phyloP scores from a whole-genome alignment of 2,888 invertebrate genomes.

The Prostheceraeus crozeri region DNA sequence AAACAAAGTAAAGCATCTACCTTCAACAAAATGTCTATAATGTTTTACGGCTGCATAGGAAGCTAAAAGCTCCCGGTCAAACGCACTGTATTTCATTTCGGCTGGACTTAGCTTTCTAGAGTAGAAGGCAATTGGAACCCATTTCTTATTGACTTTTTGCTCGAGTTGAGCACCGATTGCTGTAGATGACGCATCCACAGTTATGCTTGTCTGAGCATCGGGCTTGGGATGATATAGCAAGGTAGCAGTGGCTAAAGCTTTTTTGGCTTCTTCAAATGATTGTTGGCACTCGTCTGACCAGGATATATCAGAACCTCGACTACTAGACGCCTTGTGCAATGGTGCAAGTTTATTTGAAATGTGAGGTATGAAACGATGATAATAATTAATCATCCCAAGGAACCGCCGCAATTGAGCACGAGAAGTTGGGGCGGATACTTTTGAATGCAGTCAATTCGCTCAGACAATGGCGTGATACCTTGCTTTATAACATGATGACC shows the following conservation, averaged over 20 bases:
- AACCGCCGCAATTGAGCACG: neutral
- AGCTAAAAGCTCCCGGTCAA: constrained; percentile 29
- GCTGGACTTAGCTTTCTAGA: constrained; percentile 11
- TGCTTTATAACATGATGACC: constrained; percentile 5
- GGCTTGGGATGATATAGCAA: neutral
- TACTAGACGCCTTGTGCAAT: neutral
- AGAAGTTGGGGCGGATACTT: constrained; percentile 5
- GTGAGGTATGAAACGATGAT: constrained; percentile 40
- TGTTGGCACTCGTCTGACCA: constrained; percentile 10
- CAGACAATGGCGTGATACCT: neutral
- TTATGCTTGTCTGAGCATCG: neutral
- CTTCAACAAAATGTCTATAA: constrained; percentile 46
- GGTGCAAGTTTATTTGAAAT: constrained; percentile 26
- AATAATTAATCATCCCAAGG: constrained; percentile 41
- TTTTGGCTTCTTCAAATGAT: constrained; percentile 13
- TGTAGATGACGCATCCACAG: constrained; percentile 18
- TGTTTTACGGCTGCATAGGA: constrained; percentile 32
- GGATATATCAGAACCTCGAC: neutral
- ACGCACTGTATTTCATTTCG: constrained; percentile 17
- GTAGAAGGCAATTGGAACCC: constrained; percentile 41
- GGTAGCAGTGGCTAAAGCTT: neutral
- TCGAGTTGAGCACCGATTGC: constrained; percentile 27
- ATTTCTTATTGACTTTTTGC: constrained; percentile 1
- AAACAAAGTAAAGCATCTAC: constrained; percentile 46
- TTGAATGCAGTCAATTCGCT: neutral